Percentiles rank a stretch among this genome's conserved stretches.
Evolutionary conservation across 2,888 invertebrate species (phyloP).

Genomic region (Drosophila suboccidentalis): DNA sequence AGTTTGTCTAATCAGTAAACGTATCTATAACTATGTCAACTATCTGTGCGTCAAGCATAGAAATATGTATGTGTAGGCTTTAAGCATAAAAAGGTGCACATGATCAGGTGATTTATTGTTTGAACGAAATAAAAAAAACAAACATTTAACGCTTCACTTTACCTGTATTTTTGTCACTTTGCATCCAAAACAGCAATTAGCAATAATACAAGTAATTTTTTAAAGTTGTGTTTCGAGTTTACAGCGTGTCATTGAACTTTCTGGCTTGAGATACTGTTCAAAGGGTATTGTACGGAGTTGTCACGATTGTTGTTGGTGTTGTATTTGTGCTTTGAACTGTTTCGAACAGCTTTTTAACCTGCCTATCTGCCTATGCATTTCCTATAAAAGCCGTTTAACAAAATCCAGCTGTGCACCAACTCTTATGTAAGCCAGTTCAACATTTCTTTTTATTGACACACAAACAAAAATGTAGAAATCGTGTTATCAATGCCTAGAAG

Average conservation of each 20-base stretch:
- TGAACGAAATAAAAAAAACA: conserved; percentile 5
- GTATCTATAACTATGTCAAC: conserved; percentile 15
- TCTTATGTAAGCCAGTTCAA: conserved; percentile 15
- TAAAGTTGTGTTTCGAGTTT: conserved; percentile 26
- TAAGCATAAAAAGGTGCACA: conserved; percentile 25
- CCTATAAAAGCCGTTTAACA: conserved; percentile 3
- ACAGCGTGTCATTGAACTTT: conserved; percentile 47
- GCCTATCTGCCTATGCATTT: conserved; percentile 11
- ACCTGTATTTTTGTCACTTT: conserved; percentile 5
- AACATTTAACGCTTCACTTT: conserved; percentile 2
- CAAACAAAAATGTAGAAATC: conserved; percentile 1
- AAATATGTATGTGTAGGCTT: conserved; percentile 14
- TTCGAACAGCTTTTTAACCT: conserved; percentile 12
- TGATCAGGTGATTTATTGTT: conserved; percentile 37
- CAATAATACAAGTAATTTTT: conserved; percentile 18
- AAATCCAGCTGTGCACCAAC: conserved; percentile 12
- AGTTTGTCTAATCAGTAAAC: conserved; percentile 17
- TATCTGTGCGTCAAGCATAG: conserved; percentile 11
- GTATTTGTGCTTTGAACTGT: conserved; percentile 9
- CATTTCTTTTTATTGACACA: conserved; percentile 7
- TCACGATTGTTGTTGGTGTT: conserved; percentile 4
- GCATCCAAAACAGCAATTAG: conserved; percentile 40
- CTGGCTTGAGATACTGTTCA: conserved; percentile 3
- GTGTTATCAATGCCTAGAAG: conserved; percentile 16
- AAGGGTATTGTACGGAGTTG: conserved; percentile 12